Conservation (phyloP, 1,140 invertebrate species). For the Drosophila navojoa region DNA sequence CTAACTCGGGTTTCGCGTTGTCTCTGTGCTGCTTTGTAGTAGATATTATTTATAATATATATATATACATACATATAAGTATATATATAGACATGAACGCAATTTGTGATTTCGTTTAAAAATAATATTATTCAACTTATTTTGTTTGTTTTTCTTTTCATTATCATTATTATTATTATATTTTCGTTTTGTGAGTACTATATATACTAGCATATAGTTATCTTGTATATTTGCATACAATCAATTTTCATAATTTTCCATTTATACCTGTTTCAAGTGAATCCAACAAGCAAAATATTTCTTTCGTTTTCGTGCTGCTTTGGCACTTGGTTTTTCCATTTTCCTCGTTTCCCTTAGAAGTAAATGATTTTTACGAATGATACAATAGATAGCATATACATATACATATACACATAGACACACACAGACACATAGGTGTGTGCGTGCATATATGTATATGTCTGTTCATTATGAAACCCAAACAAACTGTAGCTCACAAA, state of each 20-base stretch:
- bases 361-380: conserved; percentile 41
- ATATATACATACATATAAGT: conserved; percentile 20
- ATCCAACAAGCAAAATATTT: conserved; percentile 29
- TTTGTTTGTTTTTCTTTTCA: conserved; percentile 1
- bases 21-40: conserved; percentile 36
- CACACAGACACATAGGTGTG: conserved; percentile 14
- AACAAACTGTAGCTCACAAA: conserved; percentile 65
- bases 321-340: conserved; percentile 37
- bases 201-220: conserved; percentile 30
- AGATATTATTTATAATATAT: conserved; percentile 6
- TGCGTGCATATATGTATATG: background rate
- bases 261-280: conserved; percentile 49
- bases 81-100: conserved; percentile 55
- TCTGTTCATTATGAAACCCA: conserved; percentile 52
- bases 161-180: too few relatives aligned
- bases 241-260: conserved; percentile 7
- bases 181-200: background rate
- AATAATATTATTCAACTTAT: conserved; percentile 52
- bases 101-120: conserved; percentile 56
- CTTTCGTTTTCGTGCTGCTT: conserved; percentile 29
- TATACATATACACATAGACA: conserved; percentile 16
- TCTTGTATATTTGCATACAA: conserved; percentile 20
- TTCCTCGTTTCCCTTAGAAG: conserved; percentile 27
- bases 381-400: conserved; percentile 25
- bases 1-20: conserved; percentile 44